Evolutionary conservation across 2,888 invertebrate genomes (phyloP).

Genomic region (Acleris literana): DNA sequence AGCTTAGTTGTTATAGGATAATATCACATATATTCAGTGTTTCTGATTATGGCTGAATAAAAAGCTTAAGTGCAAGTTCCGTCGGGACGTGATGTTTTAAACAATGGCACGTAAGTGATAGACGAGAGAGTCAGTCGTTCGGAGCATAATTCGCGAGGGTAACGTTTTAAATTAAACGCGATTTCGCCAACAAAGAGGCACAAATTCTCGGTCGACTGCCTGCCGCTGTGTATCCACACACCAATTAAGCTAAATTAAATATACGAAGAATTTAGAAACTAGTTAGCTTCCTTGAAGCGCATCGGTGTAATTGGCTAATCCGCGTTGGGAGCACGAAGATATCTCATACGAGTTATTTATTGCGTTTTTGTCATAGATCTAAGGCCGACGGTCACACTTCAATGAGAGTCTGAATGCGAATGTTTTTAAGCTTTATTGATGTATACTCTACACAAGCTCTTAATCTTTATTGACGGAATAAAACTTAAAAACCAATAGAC

Average conservation of each 20-base stretch:
- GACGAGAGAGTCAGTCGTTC: conserved; percentile 47
- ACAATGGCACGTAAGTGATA: conserved; percentile 51
- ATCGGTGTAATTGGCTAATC: conserved; percentile 80
- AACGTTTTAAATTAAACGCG: conserved; percentile 64
- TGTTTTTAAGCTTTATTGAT: not conserved
- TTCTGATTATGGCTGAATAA: conserved; percentile 36
- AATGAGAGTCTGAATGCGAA: conserved; percentile 43
- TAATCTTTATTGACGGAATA: too few species aligned
- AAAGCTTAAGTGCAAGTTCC: conserved; percentile 10
- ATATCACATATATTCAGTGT: conserved; percentile 19
- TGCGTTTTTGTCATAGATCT: conserved; percentile 59
- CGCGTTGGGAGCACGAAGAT: conserved; percentile 72
- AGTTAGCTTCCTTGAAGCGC: conserved; percentile 82
- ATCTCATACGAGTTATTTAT: conserved; percentile 74
- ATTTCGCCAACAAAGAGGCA: conserved; percentile 76
- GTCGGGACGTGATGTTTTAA: conserved; percentile 38
- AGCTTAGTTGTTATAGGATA: conserved; percentile 24
- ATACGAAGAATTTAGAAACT: conserved; percentile 84
- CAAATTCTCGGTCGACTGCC: conserved; percentile 78
- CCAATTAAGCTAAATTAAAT: conserved; percentile 82
- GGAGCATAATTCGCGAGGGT: conserved; percentile 61
- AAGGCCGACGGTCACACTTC: conserved; percentile 53
- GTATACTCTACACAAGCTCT: too few species aligned
- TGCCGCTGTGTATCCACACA: conserved; percentile 73
- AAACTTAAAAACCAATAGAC: too few species aligned